Evolutionary conservation across 1,140 invertebrate species (phyloP).

Genomic region (Lamellibrachia luymesi): DNA sequence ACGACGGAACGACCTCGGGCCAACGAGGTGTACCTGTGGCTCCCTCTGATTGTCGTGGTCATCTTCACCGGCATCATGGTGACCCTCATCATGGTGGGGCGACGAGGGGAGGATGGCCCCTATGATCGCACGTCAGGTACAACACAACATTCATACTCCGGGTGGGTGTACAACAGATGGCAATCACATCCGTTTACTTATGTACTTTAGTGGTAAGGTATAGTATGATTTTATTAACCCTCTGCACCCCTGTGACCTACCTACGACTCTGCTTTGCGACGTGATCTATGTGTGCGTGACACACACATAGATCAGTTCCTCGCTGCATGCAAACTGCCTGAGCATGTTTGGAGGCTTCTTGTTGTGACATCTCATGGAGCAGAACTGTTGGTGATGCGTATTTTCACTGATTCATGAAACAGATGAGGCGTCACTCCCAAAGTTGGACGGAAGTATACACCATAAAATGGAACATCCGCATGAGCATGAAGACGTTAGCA

Average conservation of each 20-base stretch:
- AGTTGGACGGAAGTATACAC: background rate
- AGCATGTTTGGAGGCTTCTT: background rate
- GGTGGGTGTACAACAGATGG: background rate
- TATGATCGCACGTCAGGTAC: background rate
- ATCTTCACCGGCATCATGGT: slow-evolving; percentile 18
- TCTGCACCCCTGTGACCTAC: background rate
- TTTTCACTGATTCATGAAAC: background rate
- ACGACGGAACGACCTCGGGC: background rate
- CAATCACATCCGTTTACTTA: background rate
- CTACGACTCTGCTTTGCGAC: background rate
- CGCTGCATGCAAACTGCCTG: background rate
- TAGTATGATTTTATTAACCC: background rate
- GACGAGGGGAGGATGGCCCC: background rate
- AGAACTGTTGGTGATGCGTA: background rate
- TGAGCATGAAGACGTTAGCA: background rate
- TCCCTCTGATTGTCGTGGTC: slow-evolving; percentile 16
- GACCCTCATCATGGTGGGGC: slow-evolving; percentile 13
- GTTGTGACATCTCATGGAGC: background rate
- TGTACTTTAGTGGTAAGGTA: background rate
- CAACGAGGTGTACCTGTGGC: slow-evolving; percentile 15
- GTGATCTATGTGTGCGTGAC: background rate
- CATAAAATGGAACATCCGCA: background rate
- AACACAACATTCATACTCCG: background rate
- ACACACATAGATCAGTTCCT: background rate
- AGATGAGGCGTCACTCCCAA: background rate